phyloP scores from a whole-genome alignment of 2,888 invertebrate species.

The Lobophora halterata region DNA sequence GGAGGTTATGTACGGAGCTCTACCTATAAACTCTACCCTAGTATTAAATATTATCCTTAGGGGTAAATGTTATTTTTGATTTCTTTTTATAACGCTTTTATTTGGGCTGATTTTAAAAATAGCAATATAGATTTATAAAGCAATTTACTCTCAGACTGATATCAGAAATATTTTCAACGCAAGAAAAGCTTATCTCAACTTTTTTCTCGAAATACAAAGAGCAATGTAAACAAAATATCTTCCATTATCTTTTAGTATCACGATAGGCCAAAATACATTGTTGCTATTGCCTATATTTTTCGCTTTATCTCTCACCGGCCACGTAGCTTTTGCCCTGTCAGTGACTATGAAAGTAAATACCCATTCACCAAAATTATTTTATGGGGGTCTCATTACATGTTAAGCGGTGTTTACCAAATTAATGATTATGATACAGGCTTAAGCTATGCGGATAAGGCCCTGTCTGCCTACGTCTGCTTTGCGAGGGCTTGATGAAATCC shows the following conservation, averaged over 20 bases:
- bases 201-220: slow-evolving; percentile 3
- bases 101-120: no score
- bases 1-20: not conserved
- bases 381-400: slow-evolving; percentile 25
- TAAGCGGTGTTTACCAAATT: slow-evolving; percentile 28
- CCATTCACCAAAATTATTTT: slow-evolving; percentile 30
- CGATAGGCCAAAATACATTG: slow-evolving; percentile 7
- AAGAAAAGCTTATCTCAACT: no score
- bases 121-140: no score
- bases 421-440: slow-evolving; percentile 25
- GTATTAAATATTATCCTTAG: no score
- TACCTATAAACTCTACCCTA: no score
- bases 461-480: slow-evolving; percentile 6
- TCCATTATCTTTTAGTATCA: slow-evolving; percentile 1
- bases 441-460: slow-evolving; percentile 14
- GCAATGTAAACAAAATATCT: slow-evolving; percentile 6
- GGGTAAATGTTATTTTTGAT: no score
- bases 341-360: slow-evolving; percentile 25
- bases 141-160: no score
- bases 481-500: slow-evolving; percentile 15
- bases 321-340: slow-evolving; percentile 17
- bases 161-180: no score
- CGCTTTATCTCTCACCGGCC: slow-evolving; percentile 9
- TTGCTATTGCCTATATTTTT: slow-evolving; percentile 13
- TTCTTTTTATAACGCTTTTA: no score